Evolutionary conservation across 2,797 vertebrate species (phyloP).

Genomic region (Allochrocebus solatus): DNA sequence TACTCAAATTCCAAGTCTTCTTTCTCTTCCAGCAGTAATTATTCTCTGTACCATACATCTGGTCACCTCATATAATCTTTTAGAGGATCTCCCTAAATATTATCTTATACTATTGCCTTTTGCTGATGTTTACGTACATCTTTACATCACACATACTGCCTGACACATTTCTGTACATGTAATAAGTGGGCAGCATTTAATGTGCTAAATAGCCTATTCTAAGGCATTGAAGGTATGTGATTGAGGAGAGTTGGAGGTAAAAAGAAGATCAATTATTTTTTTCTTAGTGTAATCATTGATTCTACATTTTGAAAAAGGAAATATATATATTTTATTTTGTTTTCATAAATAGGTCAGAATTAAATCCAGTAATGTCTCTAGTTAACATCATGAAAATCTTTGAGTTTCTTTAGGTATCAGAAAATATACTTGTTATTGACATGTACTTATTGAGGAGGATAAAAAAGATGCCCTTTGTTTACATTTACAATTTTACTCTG

Average conservation of each 20-base stretch:
- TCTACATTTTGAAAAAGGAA: background rate
- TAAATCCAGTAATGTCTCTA: background rate
- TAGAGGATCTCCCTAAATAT: background rate
- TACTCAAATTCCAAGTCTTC: background rate
- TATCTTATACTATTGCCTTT: background rate
- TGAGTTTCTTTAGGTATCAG: background rate
- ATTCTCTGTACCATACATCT: fast-evolving
- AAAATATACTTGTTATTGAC: background rate
- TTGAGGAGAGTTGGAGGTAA: background rate
- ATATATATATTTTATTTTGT: background rate
- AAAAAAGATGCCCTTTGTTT: background rate
- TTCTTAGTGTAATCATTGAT: background rate
- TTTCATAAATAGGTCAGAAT: background rate
- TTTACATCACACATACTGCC: background rate
- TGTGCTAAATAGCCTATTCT: background rate
- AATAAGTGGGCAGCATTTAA: background rate
- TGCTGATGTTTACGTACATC: background rate
- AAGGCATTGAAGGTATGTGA: background rate
- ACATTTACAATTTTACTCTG: background rate
- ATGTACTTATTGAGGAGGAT: background rate
- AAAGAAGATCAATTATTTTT: background rate
- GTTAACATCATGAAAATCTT: background rate
- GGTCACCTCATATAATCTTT: background rate
- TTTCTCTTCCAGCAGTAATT: background rate
- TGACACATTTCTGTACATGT: background rate